A percentile compares a stretch with the other conserved stretches of the same genome.
These are phyloP conservation scores for Amyelois transitella DNA, from an alignment of 1,140 invertebrate species.

Conservation along the genomic window DNA sequence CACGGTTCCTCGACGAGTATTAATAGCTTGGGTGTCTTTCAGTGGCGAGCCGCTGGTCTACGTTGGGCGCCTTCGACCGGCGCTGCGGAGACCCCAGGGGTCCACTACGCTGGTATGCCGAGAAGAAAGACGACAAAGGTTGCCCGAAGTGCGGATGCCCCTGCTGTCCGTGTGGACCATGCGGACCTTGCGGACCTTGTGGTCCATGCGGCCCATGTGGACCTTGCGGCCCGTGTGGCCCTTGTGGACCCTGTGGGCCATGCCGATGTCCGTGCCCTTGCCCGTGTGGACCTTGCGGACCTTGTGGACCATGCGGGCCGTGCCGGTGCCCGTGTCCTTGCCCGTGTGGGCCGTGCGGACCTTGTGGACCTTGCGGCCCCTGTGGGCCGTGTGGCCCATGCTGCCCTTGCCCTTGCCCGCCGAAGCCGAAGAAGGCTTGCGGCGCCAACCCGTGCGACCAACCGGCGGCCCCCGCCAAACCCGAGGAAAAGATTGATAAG, in stretches of 20 bases:
- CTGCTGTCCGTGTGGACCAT: slow-evolving; percentile 60
- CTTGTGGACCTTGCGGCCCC: slow-evolving; percentile 22
- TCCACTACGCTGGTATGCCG: slow-evolving; percentile 11
- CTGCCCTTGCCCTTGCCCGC: slow-evolving; percentile 14
- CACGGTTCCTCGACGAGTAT: slow-evolving; percentile 46
- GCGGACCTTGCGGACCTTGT: slow-evolving; percentile 7
- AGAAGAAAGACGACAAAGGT: slow-evolving; percentile 40
- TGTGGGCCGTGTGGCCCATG: slow-evolving; percentile 32
- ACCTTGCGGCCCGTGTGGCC: slow-evolving; percentile 14
- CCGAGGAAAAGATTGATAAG: neutral
- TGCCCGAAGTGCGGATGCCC: slow-evolving; percentile 37
- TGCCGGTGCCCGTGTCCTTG: slow-evolving; percentile 8
- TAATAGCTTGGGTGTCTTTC: slow-evolving; percentile 59
- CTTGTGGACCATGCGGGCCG: slow-evolving; percentile 1
- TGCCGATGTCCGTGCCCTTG: slow-evolving; percentile 70
- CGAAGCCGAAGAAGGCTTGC: neutral
- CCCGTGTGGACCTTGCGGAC: slow-evolving; percentile 30
- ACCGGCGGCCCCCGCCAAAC: neutral
- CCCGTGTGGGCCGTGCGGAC: slow-evolving; percentile 18
- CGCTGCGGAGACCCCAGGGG: slow-evolving; percentile 18
- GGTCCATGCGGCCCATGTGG: slow-evolving; percentile 4
- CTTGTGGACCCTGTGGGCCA: slow-evolving; percentile 13
- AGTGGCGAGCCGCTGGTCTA: slow-evolving; percentile 25
- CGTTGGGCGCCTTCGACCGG: slow-evolving; percentile 6
- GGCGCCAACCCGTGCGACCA: neutral